phyloP scores from a whole-genome alignment of 2,888 invertebrate species.

The Phorcus lineatus region DNA sequence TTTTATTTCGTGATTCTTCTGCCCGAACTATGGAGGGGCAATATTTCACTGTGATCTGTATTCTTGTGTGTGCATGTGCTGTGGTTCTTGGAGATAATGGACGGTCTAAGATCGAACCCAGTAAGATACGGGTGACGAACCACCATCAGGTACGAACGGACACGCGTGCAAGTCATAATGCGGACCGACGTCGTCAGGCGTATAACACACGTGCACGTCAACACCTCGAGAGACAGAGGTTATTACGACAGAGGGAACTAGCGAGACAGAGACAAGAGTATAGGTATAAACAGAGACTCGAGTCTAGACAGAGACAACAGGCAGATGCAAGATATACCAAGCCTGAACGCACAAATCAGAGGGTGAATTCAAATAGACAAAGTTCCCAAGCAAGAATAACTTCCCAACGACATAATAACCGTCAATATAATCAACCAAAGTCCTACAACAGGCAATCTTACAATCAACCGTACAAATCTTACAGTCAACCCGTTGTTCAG shows the following conservation, averaged over 20 bases:
- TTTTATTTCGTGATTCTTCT: not conserved
- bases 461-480: no score
- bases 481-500: no score
- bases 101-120: not conserved
- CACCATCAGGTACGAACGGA: not conserved
- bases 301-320: not conserved
- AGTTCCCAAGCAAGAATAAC: no score
- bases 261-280: not conserved
- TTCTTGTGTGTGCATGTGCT: not conserved
- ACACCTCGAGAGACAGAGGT: not conserved
- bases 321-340: not conserved
- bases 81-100: not conserved
- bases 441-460: no score
- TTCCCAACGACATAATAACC: no score
- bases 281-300: conserved; percentile 5
- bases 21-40: not conserved
- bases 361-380: no score
- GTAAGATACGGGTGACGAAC: not conserved
- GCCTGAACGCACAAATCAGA: no score
- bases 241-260: not conserved
- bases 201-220: not conserved
- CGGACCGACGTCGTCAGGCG: not conserved
- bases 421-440: no score
- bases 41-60: not conserved
- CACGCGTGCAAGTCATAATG: not conserved